phyloP scores from a whole-genome alignment of 2,797 vertebrate species.

The Alectoris magna region DNA sequence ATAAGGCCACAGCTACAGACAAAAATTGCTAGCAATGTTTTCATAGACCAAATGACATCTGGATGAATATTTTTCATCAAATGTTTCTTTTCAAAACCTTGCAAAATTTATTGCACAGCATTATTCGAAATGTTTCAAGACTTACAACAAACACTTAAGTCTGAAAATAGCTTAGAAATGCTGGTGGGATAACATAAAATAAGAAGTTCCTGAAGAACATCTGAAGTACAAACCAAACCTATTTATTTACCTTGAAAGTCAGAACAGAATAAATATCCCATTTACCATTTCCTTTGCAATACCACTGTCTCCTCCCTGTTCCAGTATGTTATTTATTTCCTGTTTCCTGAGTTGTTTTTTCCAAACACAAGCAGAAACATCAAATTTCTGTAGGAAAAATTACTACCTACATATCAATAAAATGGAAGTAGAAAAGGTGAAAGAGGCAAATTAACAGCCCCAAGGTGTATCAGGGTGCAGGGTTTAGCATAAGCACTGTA shows the following conservation, averaged over 20 bases:
- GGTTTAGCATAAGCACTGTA: background rate
- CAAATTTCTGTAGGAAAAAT: background rate
- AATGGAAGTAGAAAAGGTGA: background rate
- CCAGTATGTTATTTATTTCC: background rate
- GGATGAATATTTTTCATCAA: background rate
- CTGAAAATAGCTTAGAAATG: background rate
- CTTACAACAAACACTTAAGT: background rate
- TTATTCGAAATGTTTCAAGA: background rate
- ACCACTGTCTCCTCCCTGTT: background rate
- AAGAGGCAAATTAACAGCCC: background rate
- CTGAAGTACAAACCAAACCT: background rate
- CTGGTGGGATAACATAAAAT: background rate
- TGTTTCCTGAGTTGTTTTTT: background rate
- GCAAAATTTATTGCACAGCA: background rate
- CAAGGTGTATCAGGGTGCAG: background rate
- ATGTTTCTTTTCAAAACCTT: background rate
- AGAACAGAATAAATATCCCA: background rate
- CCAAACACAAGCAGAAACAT: background rate
- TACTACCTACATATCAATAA: background rate
- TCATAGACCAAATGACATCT: background rate
- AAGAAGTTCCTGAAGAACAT: background rate
- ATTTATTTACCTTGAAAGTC: background rate
- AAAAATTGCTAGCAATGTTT: slow-evolving; percentile 34
- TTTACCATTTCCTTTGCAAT: background rate
- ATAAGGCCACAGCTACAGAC: background rate